A percentile compares a stretch with the other conserved stretches of the same genome.
These are phyloP conservation scores for Acleris emargana DNA, from an alignment of 2,888 invertebrate genomes.

Conservation along the genomic window DNA sequence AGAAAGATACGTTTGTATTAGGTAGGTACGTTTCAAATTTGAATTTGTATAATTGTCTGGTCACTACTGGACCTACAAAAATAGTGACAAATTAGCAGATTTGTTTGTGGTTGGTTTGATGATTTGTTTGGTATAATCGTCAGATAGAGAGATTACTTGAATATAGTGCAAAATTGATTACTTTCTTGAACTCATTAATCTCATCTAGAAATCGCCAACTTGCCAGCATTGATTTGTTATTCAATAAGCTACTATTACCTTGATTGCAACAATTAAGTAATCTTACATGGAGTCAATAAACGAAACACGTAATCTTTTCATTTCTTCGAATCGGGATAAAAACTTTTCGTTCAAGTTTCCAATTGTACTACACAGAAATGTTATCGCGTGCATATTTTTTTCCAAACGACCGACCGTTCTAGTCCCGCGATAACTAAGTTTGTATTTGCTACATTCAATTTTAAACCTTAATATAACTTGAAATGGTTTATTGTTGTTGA, in stretches of 20 bases:
- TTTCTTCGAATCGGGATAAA: slow-evolving; percentile 32
- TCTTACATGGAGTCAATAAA: slow-evolving; percentile 17
- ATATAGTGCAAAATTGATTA: too few relatives aligned
- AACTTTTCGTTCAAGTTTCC: slow-evolving; percentile 34
- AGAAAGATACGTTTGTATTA: too few relatives aligned
- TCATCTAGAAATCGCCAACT: not conserved
- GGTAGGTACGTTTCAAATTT: too few relatives aligned
- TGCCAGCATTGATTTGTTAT: not conserved
- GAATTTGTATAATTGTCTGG: too few relatives aligned
- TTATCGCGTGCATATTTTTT: slow-evolving; percentile 12
- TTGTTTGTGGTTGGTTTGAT: too few relatives aligned
- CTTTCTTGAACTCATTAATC: too few relatives aligned
- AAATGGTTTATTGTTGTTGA: not conserved
- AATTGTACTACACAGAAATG: slow-evolving; percentile 16
- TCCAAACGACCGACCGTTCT: not conserved
- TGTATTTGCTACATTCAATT: not conserved
- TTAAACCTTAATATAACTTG: not conserved
- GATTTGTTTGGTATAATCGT: too few relatives aligned
- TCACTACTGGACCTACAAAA: too few relatives aligned
- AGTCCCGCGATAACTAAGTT: not conserved
- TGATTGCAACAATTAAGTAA: slow-evolving; percentile 27
- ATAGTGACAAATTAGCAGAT: too few relatives aligned
- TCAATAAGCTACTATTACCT: slow-evolving; percentile 8
- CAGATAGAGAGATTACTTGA: too few relatives aligned
- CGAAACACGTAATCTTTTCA: slow-evolving; percentile 14